A percentile compares a stretch with the other conserved stretches of the same genome.
These are phyloP conservation scores for Pseudopleuronectes americanus DNA, from an alignment of 2,797 vertebrate species.

Conservation along the genomic window DNA sequence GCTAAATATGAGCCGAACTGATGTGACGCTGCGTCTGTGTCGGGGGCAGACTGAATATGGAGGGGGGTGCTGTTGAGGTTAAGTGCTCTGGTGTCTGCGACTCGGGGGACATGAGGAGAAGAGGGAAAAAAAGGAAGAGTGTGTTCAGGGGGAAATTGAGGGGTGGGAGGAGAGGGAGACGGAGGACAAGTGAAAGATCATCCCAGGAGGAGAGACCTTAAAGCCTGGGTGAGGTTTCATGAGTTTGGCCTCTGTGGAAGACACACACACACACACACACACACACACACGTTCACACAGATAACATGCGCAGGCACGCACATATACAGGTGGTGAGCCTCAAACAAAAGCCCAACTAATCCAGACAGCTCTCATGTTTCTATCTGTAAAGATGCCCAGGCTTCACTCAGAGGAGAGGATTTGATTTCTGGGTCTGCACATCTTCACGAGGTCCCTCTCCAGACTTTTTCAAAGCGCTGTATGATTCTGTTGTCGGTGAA, in stretches of 20 bases:
- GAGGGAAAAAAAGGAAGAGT: constrained; percentile 32
- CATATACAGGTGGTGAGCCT: constrained; percentile 65
- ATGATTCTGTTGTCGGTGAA: constrained; percentile 48
- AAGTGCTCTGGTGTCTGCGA: constrained; percentile 81
- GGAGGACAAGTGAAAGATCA: constrained; percentile 53
- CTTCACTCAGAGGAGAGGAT: constrained; percentile 46
- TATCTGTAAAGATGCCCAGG: constrained; percentile 52
- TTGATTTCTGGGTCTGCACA: constrained; percentile 58
- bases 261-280: constrained; percentile 24
- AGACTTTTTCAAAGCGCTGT: constrained; percentile 46
- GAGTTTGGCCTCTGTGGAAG: constrained; percentile 62
- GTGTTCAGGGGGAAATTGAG: constrained; percentile 38
- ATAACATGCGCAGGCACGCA: constrained; percentile 45
- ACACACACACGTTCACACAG: constrained; percentile 24
- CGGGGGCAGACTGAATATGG: constrained; percentile 61
- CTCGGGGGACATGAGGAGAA: constrained; percentile 61
- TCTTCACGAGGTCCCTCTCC: constrained; percentile 51
- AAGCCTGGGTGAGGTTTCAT: constrained; percentile 65
- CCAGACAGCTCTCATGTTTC: constrained; percentile 60
- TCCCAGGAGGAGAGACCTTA: constrained; percentile 69
- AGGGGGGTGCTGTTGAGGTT: constrained; percentile 77
- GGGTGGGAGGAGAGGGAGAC: constrained; percentile 37
- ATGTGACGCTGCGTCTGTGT: constrained; percentile 75
- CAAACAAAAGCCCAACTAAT: constrained; percentile 64
- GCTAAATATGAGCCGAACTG: constrained; percentile 79